phyloP scores from a whole-genome alignment of 1,140 invertebrate genomes.

The Aricia agestis region DNA sequence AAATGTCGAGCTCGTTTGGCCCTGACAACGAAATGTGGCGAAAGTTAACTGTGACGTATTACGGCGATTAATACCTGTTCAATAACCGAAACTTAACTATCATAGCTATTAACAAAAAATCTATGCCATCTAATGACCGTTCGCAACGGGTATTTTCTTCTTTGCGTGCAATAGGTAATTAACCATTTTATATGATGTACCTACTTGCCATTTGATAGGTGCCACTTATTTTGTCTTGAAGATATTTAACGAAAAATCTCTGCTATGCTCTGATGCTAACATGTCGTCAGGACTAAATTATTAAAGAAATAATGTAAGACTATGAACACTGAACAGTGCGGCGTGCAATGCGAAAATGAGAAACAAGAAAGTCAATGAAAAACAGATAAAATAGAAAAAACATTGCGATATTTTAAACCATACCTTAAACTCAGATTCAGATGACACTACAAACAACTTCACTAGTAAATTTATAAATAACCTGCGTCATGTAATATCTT shows the following conservation, averaged over 20 bases:
- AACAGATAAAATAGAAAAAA: too few relatives aligned
- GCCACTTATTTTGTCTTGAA: background rate
- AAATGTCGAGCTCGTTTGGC: slow-evolving; percentile 35
- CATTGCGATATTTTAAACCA: too few relatives aligned
- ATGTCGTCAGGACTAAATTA: too few relatives aligned
- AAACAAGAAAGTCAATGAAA: too few relatives aligned
- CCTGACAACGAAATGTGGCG: slow-evolving; percentile 66
- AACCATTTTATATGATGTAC: background rate
- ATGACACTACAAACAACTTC: too few relatives aligned
- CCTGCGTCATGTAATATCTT: too few relatives aligned
- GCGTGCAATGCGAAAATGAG: too few relatives aligned
- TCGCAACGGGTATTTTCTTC: background rate
- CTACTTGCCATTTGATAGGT: background rate
- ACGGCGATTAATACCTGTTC: slow-evolving; percentile 37
- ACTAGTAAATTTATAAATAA: too few relatives aligned
- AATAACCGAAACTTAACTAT: slow-evolving; percentile 29
- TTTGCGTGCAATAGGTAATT: background rate
- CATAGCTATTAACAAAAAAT: background rate
- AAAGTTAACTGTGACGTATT: slow-evolving; percentile 58
- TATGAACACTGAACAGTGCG: too few relatives aligned
- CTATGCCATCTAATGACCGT: slow-evolving; percentile 10
- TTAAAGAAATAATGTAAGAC: too few relatives aligned
- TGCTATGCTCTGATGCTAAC: too few relatives aligned
- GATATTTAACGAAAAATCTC: background rate
- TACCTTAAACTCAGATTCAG: too few relatives aligned